Evolutionary conservation across 1,140 invertebrate genomes (phyloP).

Genomic region (Calephelis nemesis): DNA sequence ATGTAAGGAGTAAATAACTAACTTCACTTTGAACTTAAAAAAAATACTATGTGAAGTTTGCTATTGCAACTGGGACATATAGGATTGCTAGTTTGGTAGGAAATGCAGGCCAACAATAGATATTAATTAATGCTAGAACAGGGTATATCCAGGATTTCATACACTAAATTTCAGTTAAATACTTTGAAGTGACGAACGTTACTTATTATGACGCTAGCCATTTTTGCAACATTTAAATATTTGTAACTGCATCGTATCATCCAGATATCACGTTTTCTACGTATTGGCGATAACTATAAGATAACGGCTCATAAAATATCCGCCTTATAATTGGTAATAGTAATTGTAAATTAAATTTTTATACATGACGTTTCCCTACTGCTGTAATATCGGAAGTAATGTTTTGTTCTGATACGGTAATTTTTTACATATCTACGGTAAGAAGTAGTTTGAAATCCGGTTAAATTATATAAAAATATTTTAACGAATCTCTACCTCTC

Average conservation of each 20-base stretch:
- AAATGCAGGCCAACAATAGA: conserved; percentile 31
- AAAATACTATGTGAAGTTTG: background rate
- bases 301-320: conserved; percentile 69
- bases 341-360: conserved; percentile 2
- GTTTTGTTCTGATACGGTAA: too few relatives aligned
- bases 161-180: conserved; percentile 10
- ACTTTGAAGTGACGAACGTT: conserved; percentile 3
- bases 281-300: conserved; percentile 16
- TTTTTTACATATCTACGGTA: too few relatives aligned
- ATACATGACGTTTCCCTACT: background rate
- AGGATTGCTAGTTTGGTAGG: conserved; percentile 15
- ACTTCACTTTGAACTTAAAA: too few relatives aligned
- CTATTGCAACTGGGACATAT: background rate
- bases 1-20: too few relatives aligned
- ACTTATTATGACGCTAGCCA: conserved; percentile 1
- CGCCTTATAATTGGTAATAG: conserved; percentile 58
- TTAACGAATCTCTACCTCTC: too few relatives aligned
- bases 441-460: too few relatives aligned
- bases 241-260: background rate
- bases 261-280: background rate
- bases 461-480: too few relatives aligned
- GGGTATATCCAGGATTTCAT: conserved; percentile 33
- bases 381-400: background rate
- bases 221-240: background rate
- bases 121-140: conserved; percentile 40